A percentile compares a stretch with the other conserved stretches of the same genome.
These are phyloP conservation scores for Plecturocebus donacophilus DNA, from an alignment of 2,113 vertebrate genomes.

Conservation along the genomic window DNA sequence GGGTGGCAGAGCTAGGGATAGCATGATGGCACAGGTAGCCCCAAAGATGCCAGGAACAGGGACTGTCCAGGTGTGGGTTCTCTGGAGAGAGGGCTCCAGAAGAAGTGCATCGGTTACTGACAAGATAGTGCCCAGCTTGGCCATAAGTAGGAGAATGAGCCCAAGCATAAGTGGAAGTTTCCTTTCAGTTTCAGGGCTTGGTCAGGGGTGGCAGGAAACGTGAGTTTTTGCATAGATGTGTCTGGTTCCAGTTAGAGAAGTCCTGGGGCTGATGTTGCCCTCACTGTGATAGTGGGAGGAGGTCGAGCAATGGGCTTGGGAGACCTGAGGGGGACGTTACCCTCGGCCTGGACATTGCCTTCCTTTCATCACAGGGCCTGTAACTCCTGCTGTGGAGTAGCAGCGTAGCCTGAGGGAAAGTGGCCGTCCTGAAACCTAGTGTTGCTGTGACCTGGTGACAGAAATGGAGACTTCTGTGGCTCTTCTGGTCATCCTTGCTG, in stretches of 20 bases:
- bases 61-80: background rate
- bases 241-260: background rate
- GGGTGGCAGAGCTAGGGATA: background rate
- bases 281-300: background rate
- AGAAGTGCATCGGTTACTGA: background rate
- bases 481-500: background rate
- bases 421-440: background rate
- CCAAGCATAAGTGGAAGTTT: background rate
- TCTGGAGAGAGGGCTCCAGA: background rate
- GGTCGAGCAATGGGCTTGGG: background rate
- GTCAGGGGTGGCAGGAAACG: background rate
- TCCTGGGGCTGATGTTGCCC: background rate
- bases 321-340: background rate
- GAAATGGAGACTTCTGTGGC: background rate
- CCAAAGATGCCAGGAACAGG: background rate
- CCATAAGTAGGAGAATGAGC: background rate
- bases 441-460: background rate
- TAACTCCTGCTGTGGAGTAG: background rate
- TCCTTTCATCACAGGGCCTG: background rate
- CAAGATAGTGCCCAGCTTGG: accelerated
- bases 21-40: background rate
- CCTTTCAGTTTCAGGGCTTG: background rate
- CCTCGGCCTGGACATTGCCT: background rate
- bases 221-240: background rate
- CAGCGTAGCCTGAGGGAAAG: background rate